A percentile compares a stretch with the other conserved stretches of the same genome.
These are phyloP conservation scores for Venustoraphidia nigricollis DNA, from an alignment of 2,888 invertebrate genomes.

Conservation along the genomic window DNA sequence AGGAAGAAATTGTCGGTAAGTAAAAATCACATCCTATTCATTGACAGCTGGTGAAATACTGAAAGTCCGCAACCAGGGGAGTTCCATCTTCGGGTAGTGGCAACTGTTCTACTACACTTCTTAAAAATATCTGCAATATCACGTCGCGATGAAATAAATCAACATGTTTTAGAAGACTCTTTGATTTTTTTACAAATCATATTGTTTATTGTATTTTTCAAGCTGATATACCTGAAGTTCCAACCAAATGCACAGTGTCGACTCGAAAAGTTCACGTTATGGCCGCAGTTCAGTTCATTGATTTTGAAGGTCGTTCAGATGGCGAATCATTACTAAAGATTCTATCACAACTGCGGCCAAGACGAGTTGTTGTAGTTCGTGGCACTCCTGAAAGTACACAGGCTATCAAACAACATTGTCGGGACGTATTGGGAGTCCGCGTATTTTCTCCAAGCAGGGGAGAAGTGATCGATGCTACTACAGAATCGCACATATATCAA, in stretches of 20 bases:
- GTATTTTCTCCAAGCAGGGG: slow-evolving; percentile 73
- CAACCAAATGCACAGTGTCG: slow-evolving; percentile 75
- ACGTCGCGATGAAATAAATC: no score
- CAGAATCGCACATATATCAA: slow-evolving; percentile 96
- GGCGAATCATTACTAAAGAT: slow-evolving; percentile 73
- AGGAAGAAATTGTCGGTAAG: slow-evolving; percentile 37
- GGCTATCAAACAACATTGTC: slow-evolving; percentile 50
- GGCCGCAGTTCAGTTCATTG: slow-evolving; percentile 84
- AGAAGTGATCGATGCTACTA: slow-evolving; percentile 87
- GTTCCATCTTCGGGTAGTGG: no score
- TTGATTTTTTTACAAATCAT: no score
- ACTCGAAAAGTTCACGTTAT: slow-evolving; percentile 61
- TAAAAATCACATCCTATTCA: slow-evolving; percentile 32
- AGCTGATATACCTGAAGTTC: slow-evolving; percentile 52
- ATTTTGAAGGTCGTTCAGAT: slow-evolving; percentile 89
- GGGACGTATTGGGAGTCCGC: slow-evolving; percentile 46
- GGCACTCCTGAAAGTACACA: slow-evolving; percentile 55
- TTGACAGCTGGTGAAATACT: no score
- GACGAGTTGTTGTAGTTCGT: slow-evolving; percentile 63
- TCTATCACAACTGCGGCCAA: slow-evolving; percentile 62
- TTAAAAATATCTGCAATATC: no score
- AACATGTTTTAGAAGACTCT: no score
- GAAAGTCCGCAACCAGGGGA: no score
- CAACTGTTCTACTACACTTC: no score
- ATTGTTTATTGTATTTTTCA: not conserved